Evolutionary conservation across 1,140 invertebrate species (phyloP), one percentile per base, ranked within the genome.

Genomic region (Drosophila busckii): DNA sequence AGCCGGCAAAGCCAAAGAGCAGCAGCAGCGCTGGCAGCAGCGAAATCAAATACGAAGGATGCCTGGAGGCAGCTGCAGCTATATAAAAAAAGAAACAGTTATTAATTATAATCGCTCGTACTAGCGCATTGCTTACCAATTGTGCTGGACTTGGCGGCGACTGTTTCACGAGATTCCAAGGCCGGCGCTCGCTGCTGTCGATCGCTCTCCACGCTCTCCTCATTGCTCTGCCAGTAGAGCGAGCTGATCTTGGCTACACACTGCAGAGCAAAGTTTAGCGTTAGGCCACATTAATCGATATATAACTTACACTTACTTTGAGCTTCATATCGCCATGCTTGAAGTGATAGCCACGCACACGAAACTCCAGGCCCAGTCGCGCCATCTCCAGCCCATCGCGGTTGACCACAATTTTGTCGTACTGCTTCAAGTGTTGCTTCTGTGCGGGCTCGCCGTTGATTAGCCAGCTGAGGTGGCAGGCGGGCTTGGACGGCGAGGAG

Each of bases 211-310:
- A 95, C 93, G 71, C 93, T 94, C 71, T 94, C 93, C 84, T 96
- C 94, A 67, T 95, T 94, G 76, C 92, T 94, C 53, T 92, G 90
- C 90, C 92, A 93, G 87, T 96, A 95, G 1, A 95, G 90, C 1
- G 93, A 93, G 2, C 93, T 93, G 82, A 96, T 95, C 19, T 93
- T 95, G 3, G 95, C 95, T 70, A 95, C 90, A 88, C 95, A 96
- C 90, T 90, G n/a, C 1, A 52, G n/a, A 38, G 4, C 1, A 34
- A 22, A 35, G 2, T 0, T 2, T 1, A 17, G 0, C 34, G 6
- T 59, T 29, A 29, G 4, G 8, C 3, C 4, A 1, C 0, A 1
- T 12, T 7, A 9, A 8, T 12, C 1, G 4, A 1, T 15, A 4
- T 0, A 8, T 7, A 20, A 9, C 3, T 6, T n/a, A n/a, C 2